Percentiles rank a stretch among this genome's conserved stretches.
phyloP scores from a whole-genome alignment of 2,888 invertebrate species.

The Poecilobothrus nobilitatus region DNA sequence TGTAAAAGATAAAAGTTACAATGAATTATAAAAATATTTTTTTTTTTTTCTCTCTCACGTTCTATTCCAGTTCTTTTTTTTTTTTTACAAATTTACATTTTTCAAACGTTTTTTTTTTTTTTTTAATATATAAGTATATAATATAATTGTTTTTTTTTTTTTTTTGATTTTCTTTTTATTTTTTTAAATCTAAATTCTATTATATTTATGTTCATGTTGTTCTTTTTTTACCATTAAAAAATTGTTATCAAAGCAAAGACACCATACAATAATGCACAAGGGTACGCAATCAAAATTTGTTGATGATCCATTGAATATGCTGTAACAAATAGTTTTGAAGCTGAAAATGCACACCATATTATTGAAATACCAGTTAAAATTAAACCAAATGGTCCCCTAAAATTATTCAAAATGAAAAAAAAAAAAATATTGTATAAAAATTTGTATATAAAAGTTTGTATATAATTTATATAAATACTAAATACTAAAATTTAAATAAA shows the following conservation, averaged over 20 bases:
- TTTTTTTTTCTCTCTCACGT: not conserved
- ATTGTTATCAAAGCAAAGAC: constrained; percentile 70
- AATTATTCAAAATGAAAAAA: constrained; percentile 26
- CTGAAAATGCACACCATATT: constrained; percentile 65
- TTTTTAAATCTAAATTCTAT: not conserved
- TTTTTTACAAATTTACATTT: constrained; percentile 2
- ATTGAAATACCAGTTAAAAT: constrained; percentile 51
- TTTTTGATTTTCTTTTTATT: not conserved
- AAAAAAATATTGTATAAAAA: constrained; percentile 21
- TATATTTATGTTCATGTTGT: not conserved
- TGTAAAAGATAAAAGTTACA: not conserved
- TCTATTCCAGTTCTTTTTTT: too few species aligned
- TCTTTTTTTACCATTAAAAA: constrained; percentile 47
- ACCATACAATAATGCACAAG: constrained; percentile 67
- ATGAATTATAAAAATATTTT: constrained; percentile 3
- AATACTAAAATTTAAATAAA: constrained; percentile 8
- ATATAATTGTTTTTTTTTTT: too few species aligned
- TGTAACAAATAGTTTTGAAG: constrained; percentile 69
- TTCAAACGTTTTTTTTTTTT: not conserved
- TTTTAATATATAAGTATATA: too few species aligned
- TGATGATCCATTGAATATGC: constrained; percentile 66
- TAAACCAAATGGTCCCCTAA: constrained; percentile 51
- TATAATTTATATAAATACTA: constrained; percentile 11
- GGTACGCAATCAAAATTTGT: constrained; percentile 63
- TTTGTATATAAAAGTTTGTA: constrained; percentile 22